Base-by-base conservation (phyloP, 2,113 vertebrate genomes). In the Sinocyclocheilus grahami region DNA sequence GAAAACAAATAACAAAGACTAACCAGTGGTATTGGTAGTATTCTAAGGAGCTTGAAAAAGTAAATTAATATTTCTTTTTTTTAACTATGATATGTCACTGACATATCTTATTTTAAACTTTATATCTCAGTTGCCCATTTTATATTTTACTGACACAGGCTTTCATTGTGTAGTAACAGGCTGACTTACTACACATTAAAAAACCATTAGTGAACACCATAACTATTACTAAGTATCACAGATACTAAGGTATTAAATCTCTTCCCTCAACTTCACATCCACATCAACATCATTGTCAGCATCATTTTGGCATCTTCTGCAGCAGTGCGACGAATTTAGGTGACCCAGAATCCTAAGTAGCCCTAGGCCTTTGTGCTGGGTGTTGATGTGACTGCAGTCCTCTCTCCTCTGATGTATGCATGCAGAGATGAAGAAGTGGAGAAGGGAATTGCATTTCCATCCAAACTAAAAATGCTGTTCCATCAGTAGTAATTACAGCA, bases 331-430 rank as follows among this genome's bases (percentile, higher is more conserved):
- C 85, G 90, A 86, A 93, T 91, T 87, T 91, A 88, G 86, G 89
- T 93, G 92, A 93, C 92, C 92, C 90, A 94, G 87, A 91, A 92
- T 62, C 27, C 55, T 14, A 79, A 76, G 85, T 63, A 22, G 83
- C 89, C 86, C 60, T 30, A 84, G 84, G 84, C 90, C 76, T 78
- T 75, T 4, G 51, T 78, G 51, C 14, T 27, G 76, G 75, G n/a
- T 78, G 18, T 65, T n/a, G 67, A 4, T 39, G 55, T 51, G 74
- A 51, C 83, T 60, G 71, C 46, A 24, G 24, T 82, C 51, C 71
- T 27, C 71, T 60, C 24, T 60, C 12, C 72, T 82, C 80, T 7
- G 0, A 55, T 33, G 46, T 5, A 18, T 33, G 48, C 46, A 77
- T 77, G 55, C 7, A 75, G 4, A 55, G 58, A 84, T 10, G 1